Conservation (phyloP, 2,888 invertebrate species). For the Papilio demoleus region DNA sequence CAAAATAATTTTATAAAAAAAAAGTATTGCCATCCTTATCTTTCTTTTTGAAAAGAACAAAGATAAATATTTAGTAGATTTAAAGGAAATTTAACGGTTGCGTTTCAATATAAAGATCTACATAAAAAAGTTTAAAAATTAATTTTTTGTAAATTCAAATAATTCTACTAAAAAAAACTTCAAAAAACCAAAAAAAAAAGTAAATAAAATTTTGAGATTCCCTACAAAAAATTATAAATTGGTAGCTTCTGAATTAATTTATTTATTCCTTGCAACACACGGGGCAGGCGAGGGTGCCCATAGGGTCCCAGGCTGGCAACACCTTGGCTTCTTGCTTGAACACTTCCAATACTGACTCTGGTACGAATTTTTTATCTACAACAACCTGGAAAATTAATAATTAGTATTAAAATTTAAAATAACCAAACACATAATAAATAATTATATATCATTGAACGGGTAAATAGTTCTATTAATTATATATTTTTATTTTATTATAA, state of each 20-base stretch:
- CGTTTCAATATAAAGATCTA: no score
- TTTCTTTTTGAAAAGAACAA: no score
- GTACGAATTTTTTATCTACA: conserved; percentile 92
- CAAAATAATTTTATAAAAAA: background rate
- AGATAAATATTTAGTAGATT: no score
- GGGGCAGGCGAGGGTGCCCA: conserved; percentile 90
- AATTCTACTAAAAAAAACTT: background rate
- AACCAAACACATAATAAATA: no score
- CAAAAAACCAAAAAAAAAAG: background rate
- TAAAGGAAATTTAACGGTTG: no score
- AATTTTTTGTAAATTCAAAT: background rate
- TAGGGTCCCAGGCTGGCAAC: conserved; percentile 96
- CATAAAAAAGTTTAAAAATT: background rate
- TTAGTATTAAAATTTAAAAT: no score
- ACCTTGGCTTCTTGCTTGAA: conserved; percentile 89
- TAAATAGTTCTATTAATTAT: no score
- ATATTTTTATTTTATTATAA: no score
- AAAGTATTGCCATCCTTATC: background rate
- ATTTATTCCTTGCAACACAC: conserved; percentile 61
- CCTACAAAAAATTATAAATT: background rate
- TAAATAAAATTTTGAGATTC: conserved; percentile 30
- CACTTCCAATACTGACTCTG: conserved; percentile 88
- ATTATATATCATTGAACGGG: no score
- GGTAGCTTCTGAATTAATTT: conserved; percentile 30
- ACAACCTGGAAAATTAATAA: conserved; percentile 82